phyloP scores from a whole-genome alignment of 1,140 invertebrate species.

The Proctacanthus coquilletti region DNA sequence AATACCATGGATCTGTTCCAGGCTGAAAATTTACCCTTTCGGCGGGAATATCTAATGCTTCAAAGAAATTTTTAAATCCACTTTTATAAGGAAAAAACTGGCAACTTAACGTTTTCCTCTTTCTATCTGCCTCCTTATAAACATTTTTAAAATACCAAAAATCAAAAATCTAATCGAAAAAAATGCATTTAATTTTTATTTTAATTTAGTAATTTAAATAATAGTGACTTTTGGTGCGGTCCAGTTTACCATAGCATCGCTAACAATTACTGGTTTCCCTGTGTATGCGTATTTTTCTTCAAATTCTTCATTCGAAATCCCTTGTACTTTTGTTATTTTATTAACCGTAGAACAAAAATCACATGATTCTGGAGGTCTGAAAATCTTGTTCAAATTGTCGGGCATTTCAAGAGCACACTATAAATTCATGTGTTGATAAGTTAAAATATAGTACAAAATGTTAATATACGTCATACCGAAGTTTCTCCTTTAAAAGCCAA shows the following conservation, averaged over 20 bases:
- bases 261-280: slow-evolving; percentile 66
- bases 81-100: slow-evolving; percentile 90
- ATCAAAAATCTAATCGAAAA: slow-evolving; percentile 36
- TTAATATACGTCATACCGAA: too few species aligned
- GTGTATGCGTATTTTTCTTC: slow-evolving; percentile 58
- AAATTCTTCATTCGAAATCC: slow-evolving; percentile 49
- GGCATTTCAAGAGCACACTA: slow-evolving; percentile 47
- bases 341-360: slow-evolving; percentile 48
- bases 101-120: slow-evolving; percentile 44
- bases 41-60: slow-evolving; percentile 64
- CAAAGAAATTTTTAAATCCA: slow-evolving; percentile 54
- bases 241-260: slow-evolving; percentile 65
- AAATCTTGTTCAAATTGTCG: slow-evolving; percentile 37
- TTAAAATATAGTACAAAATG: too few species aligned
- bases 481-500: too few species aligned
- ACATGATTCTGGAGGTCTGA: slow-evolving; percentile 60
- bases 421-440: too few species aligned
- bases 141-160: slow-evolving; percentile 68
- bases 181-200: neutral
- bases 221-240: slow-evolving; percentile 40
- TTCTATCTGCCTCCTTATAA: slow-evolving; percentile 41
- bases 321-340: slow-evolving; percentile 42
- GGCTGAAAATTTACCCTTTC: slow-evolving; percentile 42
- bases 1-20: slow-evolving; percentile 61
- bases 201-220: too few species aligned